These are phyloP conservation scores for Muscidifurax raptorellus DNA, from an alignment of 1,140 invertebrate species.

Conservation along the genomic window DNA sequence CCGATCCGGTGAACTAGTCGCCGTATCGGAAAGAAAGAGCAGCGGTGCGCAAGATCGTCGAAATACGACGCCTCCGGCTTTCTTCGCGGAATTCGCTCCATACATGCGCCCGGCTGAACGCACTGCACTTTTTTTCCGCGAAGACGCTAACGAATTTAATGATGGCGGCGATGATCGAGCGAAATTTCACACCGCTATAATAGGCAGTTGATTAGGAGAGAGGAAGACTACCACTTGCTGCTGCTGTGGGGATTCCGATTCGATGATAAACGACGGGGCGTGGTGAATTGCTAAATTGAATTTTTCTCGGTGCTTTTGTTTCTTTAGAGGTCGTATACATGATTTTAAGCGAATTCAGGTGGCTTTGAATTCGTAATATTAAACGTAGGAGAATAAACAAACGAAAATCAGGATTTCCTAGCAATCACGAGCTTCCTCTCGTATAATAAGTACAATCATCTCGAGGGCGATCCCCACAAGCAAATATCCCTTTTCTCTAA, in stretches of 20 bases:
- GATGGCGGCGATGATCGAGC: slow-evolving; percentile 28
- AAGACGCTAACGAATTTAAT: slow-evolving; percentile 29
- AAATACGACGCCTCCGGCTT: slow-evolving; percentile 20
- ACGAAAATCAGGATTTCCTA: no score
- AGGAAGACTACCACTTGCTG: slow-evolving; percentile 16
- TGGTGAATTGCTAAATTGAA: not conserved
- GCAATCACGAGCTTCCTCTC: no score
- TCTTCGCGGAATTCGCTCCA: not conserved
- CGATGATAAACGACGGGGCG: not conserved
- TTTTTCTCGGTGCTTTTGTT: not conserved
- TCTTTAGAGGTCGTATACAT: no score
- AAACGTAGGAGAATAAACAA: no score
- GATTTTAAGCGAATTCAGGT: no score
- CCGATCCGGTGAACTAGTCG: not conserved
- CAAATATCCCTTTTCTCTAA: not conserved
- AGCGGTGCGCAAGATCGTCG: slow-evolving; percentile 9
- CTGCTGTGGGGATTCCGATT: not conserved
- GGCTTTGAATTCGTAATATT: no score
- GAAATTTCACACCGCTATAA: slow-evolving; percentile 23
- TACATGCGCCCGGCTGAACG: not conserved
- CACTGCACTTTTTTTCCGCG: slow-evolving; percentile 1
- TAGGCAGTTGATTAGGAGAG: not conserved
- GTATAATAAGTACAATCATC: no score
- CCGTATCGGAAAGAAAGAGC: slow-evolving; percentile 29
- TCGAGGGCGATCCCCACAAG: no score